Conservation (phyloP, 2,113 vertebrate species). For the Lepidothrix coronata region DNA sequence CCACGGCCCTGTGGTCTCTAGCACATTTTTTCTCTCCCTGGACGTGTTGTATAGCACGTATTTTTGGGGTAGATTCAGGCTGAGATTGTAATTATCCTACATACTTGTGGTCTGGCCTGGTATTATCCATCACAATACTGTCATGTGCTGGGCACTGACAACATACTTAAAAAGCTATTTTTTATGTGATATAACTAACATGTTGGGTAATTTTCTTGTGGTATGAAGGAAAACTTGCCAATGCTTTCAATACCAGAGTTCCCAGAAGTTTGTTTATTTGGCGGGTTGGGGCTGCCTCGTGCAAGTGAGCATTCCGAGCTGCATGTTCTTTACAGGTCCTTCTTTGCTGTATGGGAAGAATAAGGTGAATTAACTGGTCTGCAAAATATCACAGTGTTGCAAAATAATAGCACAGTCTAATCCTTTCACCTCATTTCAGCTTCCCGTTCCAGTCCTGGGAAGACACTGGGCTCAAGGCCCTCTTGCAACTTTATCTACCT, state of each 20-base stretch:
- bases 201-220: not conserved
- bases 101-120: slow-evolving; percentile 44
- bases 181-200: not conserved
- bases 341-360: not conserved
- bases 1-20: not conserved
- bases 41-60: not conserved
- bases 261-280: not conserved
- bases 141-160: slow-evolving; percentile 24
- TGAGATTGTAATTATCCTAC: slow-evolving; percentile 3
- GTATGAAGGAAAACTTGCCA: not conserved
- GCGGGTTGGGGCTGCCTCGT: not conserved
- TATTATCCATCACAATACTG: slow-evolving; percentile 17
- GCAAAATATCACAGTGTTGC: not conserved
- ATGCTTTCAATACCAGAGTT: not conserved
- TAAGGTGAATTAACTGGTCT: not conserved
- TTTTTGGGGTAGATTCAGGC: not conserved
- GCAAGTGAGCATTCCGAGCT: not conserved
- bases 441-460: not conserved
- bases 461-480: not conserved
- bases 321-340: not conserved
- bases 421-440: not conserved
- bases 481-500: not conserved
- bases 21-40: slow-evolving; percentile 6
- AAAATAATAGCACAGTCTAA: not conserved
- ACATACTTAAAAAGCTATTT: slow-evolving; percentile 6